Evolutionary conservation across 2,888 invertebrate species (phyloP), one percentile per base, ranked within the genome.

Genomic region (Sarcophaga caerulescens): DNA sequence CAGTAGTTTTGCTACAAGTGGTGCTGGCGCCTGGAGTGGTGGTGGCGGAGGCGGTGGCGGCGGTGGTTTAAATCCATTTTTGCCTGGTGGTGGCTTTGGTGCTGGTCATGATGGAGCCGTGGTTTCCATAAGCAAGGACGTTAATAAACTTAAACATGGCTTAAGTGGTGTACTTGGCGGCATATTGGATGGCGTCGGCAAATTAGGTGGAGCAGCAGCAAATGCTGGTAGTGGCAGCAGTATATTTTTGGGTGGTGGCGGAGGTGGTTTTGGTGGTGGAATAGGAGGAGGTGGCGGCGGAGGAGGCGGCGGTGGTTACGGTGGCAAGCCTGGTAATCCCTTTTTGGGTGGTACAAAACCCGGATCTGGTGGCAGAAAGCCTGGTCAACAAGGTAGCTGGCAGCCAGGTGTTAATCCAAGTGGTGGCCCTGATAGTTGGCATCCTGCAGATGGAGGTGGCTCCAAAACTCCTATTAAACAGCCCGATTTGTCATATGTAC

Each of bases 1-100:
- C 10, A 87, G 88, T 14, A 90, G 90, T 78, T 90, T 87, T 80
- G 85, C 89, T 6, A 87, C 88, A 3, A 70, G 87, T 52, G 85
- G 87, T 59, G 84, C 81, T 23, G 87, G 81, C 12, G 80, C 78
- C 0, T 82, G 77, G 45, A 85, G 83, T 62, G 84, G 87, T 19
- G 87, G 86, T 59, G 87, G 84, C 4, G 81, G 77, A 35, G 88
- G 88, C 14, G 84, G 84, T 6, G 84, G 88, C 14, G 76, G 77
- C 19, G 52, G 57, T 17, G 87, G 80, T 25, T 76, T 80, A 1
- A 89, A 89, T 87, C 88, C 89, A 12, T 88, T 89, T 76, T 81
- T 89, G 10, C 73, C 85, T 14, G 87, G 81, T 47, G 63, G 86
- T 60, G 44, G 77, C 57, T 45, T 79, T 83, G 52, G 25, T 81